These are phyloP conservation scores for Tauraco hartlaubi DNA, from an alignment of 2,797 vertebrate species.

Conservation along the genomic window DNA sequence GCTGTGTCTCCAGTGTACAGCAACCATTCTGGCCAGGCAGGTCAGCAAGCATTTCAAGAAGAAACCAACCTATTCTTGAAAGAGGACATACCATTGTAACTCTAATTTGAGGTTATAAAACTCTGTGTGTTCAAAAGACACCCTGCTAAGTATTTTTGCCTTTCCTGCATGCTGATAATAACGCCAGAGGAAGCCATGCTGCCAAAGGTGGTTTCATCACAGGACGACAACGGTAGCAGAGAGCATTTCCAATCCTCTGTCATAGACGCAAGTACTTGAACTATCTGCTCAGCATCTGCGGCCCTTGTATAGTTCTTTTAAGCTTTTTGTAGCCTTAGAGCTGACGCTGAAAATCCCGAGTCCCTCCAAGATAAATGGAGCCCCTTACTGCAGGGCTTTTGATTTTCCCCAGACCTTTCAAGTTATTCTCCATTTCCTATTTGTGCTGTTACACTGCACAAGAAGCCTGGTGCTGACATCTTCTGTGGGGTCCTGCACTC, in stretches of 20 bases:
- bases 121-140: not conserved
- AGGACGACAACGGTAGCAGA: not conserved
- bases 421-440: fast-evolving
- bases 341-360: not conserved
- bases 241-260: not conserved
- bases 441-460: not conserved
- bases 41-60: not conserved
- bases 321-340: not conserved
- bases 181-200: not conserved
- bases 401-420: not conserved
- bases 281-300: not conserved
- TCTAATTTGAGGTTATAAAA: not conserved
- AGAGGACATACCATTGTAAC: not conserved
- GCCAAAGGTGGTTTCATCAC: not conserved
- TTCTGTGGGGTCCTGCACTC: not conserved
- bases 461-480: not conserved
- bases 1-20: not conserved
- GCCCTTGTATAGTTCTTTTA: not conserved
- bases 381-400: not conserved
- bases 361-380: not conserved
- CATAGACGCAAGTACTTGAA: not conserved
- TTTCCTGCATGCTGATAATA: not conserved
- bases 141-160: not conserved
- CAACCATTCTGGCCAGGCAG: not conserved
- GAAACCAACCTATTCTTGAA: not conserved